phyloP scores from a whole-genome alignment of 2,797 vertebrate species.

The Setipinna tenuifilis region DNA sequence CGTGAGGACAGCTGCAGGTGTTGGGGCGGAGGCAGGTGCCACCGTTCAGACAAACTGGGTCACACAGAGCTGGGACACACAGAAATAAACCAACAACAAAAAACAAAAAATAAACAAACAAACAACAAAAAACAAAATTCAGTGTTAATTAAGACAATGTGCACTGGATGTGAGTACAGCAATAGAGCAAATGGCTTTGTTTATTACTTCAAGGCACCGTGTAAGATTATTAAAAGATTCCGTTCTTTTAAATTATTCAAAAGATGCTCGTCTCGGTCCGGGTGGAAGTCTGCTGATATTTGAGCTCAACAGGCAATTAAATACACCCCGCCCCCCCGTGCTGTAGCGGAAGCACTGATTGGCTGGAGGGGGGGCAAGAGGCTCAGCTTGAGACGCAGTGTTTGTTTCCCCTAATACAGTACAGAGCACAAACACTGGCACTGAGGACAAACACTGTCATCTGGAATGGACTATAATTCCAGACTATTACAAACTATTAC shows the following conservation, averaged over 20 bases:
- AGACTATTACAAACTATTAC: too few relatives aligned
- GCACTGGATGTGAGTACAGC: background rate
- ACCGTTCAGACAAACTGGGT: slow-evolving; percentile 80
- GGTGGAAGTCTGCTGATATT: background rate
- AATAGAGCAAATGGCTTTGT: background rate
- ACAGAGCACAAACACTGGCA: too few relatives aligned
- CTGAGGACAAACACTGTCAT: too few relatives aligned
- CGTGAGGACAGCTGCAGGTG: slow-evolving; percentile 73
- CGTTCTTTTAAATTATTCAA: too few relatives aligned
- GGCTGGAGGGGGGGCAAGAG: too few relatives aligned
- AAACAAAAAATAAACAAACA: background rate
- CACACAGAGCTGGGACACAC: slow-evolving; percentile 73
- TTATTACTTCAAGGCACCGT: background rate
- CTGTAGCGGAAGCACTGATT: too few relatives aligned
- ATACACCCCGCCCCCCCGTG: too few relatives aligned
- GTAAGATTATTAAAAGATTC: too few relatives aligned
- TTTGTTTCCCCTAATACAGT: too few relatives aligned
- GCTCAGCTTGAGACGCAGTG: too few relatives aligned
- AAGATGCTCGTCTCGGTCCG: too few relatives aligned
- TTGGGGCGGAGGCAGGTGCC: slow-evolving; percentile 73
- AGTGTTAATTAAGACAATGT: background rate
- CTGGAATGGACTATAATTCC: too few relatives aligned
- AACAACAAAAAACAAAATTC: background rate
- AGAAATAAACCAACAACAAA: slow-evolving; percentile 17
- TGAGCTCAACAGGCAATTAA: background rate